phyloP scores from a whole-genome alignment of 2,113 vertebrate genomes.

The Burhinus bistriatus region DNA sequence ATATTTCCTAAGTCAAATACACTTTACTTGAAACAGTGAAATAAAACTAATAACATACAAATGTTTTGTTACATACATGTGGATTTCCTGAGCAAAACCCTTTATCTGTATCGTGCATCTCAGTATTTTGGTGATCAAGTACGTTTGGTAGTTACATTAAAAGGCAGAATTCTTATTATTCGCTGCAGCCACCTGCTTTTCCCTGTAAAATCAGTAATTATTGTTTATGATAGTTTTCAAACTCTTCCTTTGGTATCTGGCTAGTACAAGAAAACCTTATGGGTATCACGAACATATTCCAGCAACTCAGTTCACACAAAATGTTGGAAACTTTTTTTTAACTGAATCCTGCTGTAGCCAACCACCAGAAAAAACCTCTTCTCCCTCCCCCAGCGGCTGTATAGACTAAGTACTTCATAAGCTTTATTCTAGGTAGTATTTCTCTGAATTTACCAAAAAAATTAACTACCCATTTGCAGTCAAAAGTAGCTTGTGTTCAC shows the following conservation, averaged over 20 bases:
- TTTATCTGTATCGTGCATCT: neutral
- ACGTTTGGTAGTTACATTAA: neutral
- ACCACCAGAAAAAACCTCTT: neutral
- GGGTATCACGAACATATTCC: neutral
- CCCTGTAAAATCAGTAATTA: neutral
- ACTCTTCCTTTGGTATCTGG: neutral
- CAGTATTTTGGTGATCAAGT: neutral
- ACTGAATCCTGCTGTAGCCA: neutral
- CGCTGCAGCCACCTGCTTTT: neutral
- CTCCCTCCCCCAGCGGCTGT: neutral
- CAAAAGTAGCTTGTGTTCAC: neutral
- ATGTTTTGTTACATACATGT: neutral
- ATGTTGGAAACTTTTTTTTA: neutral
- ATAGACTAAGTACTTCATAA: neutral
- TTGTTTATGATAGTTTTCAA: neutral
- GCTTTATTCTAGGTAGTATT: neutral
- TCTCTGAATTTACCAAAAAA: neutral
- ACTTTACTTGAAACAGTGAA: neutral
- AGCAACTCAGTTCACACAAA: neutral
- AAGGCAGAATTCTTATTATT: neutral
- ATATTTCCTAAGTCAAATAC: neutral
- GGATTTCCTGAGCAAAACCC: neutral
- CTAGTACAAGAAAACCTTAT: neutral
- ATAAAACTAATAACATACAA: neutral
- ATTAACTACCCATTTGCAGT: neutral